phyloP scores from a whole-genome alignment of 2,888 invertebrate species.

The Idaea biselata region DNA sequence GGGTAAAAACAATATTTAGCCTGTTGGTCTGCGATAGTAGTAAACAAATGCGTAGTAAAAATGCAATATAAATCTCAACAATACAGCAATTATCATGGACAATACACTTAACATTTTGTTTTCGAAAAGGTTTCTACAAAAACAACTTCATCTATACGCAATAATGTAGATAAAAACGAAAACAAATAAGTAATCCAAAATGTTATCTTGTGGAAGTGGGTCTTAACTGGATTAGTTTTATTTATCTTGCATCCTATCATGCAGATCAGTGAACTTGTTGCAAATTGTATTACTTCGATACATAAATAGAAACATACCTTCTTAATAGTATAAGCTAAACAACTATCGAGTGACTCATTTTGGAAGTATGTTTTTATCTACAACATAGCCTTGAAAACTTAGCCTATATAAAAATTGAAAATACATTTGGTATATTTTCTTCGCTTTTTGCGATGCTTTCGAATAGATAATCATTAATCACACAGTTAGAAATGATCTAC shows the following conservation, averaged over 20 bases:
- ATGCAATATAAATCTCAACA: background rate
- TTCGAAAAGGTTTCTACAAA: conserved; percentile 2
- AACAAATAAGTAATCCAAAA: background rate
- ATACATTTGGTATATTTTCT: too few relatives aligned
- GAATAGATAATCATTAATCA: too few relatives aligned
- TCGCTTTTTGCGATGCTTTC: too few relatives aligned
- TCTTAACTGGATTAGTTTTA: background rate
- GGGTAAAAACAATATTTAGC: background rate
- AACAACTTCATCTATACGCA: background rate
- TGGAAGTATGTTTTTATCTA: too few relatives aligned
- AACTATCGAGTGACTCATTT: too few relatives aligned
- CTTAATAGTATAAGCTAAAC: too few relatives aligned
- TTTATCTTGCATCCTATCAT: background rate
- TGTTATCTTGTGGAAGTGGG: background rate
- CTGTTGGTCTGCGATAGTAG: background rate
- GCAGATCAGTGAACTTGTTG: background rate
- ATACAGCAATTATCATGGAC: background rate
- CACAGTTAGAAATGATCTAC: too few relatives aligned
- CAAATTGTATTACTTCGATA: background rate
- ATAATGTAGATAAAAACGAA: background rate
- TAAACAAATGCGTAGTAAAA: background rate
- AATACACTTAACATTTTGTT: conserved; percentile 5
- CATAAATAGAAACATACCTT: background rate
- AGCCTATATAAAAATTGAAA: too few relatives aligned
- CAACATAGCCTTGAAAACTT: too few relatives aligned